phyloP scores from a whole-genome alignment of 2,113 vertebrate species.

The Quiscalus mexicanus region DNA sequence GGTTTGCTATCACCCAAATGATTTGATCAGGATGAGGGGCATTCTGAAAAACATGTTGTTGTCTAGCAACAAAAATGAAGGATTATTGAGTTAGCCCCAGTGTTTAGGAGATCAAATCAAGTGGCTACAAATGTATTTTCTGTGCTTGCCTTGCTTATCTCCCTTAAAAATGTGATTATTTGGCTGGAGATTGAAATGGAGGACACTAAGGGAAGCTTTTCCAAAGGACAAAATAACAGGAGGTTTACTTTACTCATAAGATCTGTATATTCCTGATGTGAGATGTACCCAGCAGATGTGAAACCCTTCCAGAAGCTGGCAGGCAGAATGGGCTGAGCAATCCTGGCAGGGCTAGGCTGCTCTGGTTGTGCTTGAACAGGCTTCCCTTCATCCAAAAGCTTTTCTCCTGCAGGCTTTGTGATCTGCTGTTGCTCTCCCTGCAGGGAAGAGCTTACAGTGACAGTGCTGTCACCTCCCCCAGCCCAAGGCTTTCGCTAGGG shows the following conservation, averaged over 20 bases:
- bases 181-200: not conserved
- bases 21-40: not conserved
- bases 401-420: not conserved
- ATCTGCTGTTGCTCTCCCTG: not conserved
- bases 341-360: not conserved
- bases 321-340: not conserved
- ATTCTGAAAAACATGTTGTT: not conserved
- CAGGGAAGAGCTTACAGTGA: not conserved
- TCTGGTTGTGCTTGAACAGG: not conserved
- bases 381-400: not conserved
- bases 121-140: not conserved
- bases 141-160: not conserved
- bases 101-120: not conserved
- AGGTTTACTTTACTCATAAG: not conserved
- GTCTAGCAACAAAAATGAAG: not conserved
- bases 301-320: not conserved
- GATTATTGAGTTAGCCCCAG: not conserved
- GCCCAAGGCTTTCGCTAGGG: not conserved
- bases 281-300: not conserved
- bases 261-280: not conserved
- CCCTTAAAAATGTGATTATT: not conserved
- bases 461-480: not conserved
- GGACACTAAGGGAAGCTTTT: not conserved
- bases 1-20: accelerated
- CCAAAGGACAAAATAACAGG: not conserved